Base-by-base conservation (phyloP, 1,140 invertebrate genomes). In the Popillia japonica region DNA sequence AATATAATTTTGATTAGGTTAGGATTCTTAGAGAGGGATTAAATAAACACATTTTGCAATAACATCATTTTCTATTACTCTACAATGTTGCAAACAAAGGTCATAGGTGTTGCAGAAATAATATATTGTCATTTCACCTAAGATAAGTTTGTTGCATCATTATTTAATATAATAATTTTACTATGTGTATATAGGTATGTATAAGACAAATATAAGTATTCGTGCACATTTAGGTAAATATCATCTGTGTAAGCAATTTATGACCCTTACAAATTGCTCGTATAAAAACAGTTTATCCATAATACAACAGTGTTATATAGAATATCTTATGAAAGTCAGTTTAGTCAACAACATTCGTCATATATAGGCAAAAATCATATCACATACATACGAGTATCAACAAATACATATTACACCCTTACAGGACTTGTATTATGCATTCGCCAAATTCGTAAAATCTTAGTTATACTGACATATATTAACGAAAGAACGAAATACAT, bases 231-330 rank as follows among this genome's bases (percentile, higher is more conserved):
- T 11, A 23, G 14, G 9, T 64, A 64, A n/a, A 64, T 64, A 64
- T 44, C 42, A 44, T 55, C 17, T 55, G 6, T 55, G 6, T 55
- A 55, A 55, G 48, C 48, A 55, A 55, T 68, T 68, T 22, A 68
- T 64, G 61, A 11, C 27, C 27, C 27, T 68, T 22, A 27, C 22
- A 68, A 68, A 68, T 68, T 68, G 61, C 61, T 68, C 61, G 61
- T 68, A 68, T 68, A 68, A 68, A 68, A 68, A 68, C 23, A 14
- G 22, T 68, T 22, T 68, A 10, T 68, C 20, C 22, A 68, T 3
- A 27, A 68, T 34, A 34, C 4, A 34, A 34, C 4, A 4, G 27
- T 2, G 4, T 34, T 34, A n/a, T n/a, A n/a, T n/a, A n/a, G n/a
- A n/a, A n/a, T n/a, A 34, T 34, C 27, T 0, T 14, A 17, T 55